These are phyloP conservation scores for Trichomalopsis sarcophagae DNA, from an alignment of 1,140 invertebrate species.

Conservation along the genomic window DNA sequence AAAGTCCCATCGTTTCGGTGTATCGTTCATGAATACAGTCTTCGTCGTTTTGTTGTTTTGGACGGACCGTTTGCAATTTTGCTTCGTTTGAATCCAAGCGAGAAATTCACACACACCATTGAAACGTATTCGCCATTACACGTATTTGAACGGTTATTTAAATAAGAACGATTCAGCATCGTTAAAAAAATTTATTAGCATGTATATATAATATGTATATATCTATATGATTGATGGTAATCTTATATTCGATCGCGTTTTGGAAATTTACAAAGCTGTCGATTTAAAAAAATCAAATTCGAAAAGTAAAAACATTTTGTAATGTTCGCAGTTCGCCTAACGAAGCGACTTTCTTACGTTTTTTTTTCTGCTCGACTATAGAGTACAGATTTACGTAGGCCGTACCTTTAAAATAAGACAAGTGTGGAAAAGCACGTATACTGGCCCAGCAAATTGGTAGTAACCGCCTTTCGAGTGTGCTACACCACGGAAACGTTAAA, in stretches of 20 bases:
- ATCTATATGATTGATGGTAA: slow-evolving; percentile 14
- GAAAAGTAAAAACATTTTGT: slow-evolving; percentile 5
- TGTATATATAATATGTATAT: slow-evolving; percentile 29
- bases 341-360: not conserved
- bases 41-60: slow-evolving; percentile 29
- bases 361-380: not conserved
- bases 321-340: slow-evolving; percentile 5
- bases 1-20: slow-evolving; percentile 8
- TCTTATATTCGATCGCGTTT: slow-evolving; percentile 16
- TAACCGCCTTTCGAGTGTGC: not conserved
- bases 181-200: slow-evolving; percentile 35
- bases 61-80: slow-evolving; percentile 15
- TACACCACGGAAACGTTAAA: slow-evolving; percentile 12
- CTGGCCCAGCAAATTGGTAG: not conserved
- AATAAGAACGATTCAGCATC: slow-evolving; percentile 2
- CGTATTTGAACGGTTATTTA: slow-evolving; percentile 21
- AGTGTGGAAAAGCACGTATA: slow-evolving; percentile 14
- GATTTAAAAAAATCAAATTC: slow-evolving; percentile 22
- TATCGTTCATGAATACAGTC: slow-evolving; percentile 14
- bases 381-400: slow-evolving; percentile 39
- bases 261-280: slow-evolving; percentile 38
- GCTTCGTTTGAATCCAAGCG: not conserved
- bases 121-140: slow-evolving; percentile 6
- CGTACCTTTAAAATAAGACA: slow-evolving; percentile 45
- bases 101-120: not conserved